These are phyloP conservation scores for Diorhabda sublineata DNA, from an alignment of 1,140 invertebrate genomes.

Conservation along the genomic window DNA sequence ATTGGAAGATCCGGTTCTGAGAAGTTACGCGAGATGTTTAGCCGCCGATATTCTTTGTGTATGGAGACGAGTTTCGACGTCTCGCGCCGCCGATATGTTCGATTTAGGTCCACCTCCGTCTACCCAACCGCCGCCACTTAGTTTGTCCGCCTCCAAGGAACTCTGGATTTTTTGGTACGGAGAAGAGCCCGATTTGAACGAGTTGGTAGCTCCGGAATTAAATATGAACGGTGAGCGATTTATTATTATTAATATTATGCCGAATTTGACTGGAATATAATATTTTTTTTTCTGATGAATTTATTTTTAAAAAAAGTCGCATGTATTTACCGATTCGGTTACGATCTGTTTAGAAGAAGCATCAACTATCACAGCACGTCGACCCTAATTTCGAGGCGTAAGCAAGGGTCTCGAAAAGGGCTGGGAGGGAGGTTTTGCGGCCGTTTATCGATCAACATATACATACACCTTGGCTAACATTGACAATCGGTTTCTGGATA, in stretches of 20 bases:
- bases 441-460: slow-evolving; percentile 12
- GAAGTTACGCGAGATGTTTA: slow-evolving; percentile 89
- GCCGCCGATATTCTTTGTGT: slow-evolving; percentile 93
- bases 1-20: slow-evolving; percentile 88
- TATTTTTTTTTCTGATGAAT: no score
- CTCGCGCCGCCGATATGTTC: slow-evolving; percentile 57
- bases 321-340: not conserved
- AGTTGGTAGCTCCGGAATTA: slow-evolving; percentile 75
- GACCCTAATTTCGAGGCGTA: slow-evolving; percentile 1
- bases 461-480: not conserved
- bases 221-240: slow-evolving; percentile 38
- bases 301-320: no score
- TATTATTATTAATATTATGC: no score
- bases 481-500: not conserved
- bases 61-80: slow-evolving; percentile 79
- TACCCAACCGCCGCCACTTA: slow-evolving; percentile 62
- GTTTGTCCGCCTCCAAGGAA: slow-evolving; percentile 81
- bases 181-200: slow-evolving; percentile 87
- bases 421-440: slow-evolving; percentile 2
- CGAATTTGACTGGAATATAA: no score
- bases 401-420: not conserved
- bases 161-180: slow-evolving; percentile 99
- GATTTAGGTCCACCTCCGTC: slow-evolving; percentile 55
- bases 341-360: not conserved
- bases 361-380: not conserved